These are phyloP conservation scores for Ashinkailepas kermadecensis DNA, from an alignment of 2,888 invertebrate species.

Conservation along the genomic window DNA sequence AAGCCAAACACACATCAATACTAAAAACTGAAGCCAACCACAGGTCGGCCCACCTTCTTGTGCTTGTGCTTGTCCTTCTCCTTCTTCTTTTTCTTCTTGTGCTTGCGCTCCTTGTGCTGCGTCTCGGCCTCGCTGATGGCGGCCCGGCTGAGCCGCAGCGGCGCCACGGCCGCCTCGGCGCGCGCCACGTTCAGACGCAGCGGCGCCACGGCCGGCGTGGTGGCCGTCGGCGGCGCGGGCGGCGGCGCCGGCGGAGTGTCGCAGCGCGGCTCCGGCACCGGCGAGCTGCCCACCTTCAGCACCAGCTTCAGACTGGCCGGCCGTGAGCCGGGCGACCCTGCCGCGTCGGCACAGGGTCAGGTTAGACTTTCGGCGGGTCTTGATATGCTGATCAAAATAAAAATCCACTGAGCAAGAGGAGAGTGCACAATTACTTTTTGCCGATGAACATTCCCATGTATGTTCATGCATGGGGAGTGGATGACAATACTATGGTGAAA, in stretches of 20 bases:
- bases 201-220: not conserved
- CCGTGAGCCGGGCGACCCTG: conserved; percentile 65
- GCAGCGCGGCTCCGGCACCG: conserved; percentile 67
- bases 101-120: conserved; percentile 11
- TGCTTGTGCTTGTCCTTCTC: conserved; percentile 15
- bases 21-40: too few relatives aligned
- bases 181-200: not conserved
- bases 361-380: not conserved
- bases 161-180: not conserved
- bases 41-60: not conserved
- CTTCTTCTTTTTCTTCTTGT: conserved; percentile 20
- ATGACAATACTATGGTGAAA: not conserved
- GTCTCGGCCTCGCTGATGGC: conserved; percentile 16
- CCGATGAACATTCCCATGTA: not conserved
- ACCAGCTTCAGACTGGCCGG: conserved; percentile 63
- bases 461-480: not conserved
- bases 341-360: not conserved
- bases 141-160: not conserved
- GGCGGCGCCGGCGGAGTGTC: not conserved
- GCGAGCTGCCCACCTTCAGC: conserved; percentile 69
- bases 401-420: not conserved
- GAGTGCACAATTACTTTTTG: not conserved
- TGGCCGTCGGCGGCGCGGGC: too few relatives aligned
- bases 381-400: not conserved
- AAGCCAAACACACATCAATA: too few relatives aligned